Evolutionary conservation across 2,888 invertebrate species (phyloP).

Genomic region (Resseliella maxima): DNA sequence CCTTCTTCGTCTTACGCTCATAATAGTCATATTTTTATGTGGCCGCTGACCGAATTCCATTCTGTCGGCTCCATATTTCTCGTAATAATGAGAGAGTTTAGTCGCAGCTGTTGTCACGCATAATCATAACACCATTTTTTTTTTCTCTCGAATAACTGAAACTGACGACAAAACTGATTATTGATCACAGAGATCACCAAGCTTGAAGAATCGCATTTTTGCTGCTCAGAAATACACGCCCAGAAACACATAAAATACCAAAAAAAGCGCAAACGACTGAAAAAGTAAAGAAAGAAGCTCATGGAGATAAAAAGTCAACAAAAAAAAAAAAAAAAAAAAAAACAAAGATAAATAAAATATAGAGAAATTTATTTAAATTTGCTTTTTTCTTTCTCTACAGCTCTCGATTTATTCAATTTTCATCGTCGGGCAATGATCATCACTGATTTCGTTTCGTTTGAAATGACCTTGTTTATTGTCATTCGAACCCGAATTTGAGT

Average conservation of each 20-base stretch:
- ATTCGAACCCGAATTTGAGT: not conserved
- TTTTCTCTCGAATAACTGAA: not conserved
- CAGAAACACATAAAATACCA: constrained; percentile 36
- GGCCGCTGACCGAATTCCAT: constrained; percentile 28
- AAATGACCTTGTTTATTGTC: constrained; percentile 46
- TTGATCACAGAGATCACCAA: constrained; percentile 27
- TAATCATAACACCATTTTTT: constrained; percentile 11
- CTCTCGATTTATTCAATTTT: not conserved
- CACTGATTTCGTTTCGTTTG: not conserved
- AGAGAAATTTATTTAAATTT: constrained; percentile 49
- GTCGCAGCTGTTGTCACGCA: constrained; percentile 2
- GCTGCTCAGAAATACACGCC: constrained; percentile 26
- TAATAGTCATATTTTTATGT: not conserved
- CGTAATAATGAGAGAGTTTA: not conserved
- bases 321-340: not conserved
- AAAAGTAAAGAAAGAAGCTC: not conserved
- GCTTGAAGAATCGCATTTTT: constrained; percentile 49
- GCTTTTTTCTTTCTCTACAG: not conserved
- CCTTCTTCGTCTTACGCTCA: not conserved
- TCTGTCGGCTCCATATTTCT: not conserved
- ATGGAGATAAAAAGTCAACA: not conserved
- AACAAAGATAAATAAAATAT: not conserved
- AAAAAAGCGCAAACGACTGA: not conserved
- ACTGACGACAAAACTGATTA: not conserved
- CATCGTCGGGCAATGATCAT: not conserved